Conservation (phyloP, 2,888 invertebrate genomes). For the Xestia c-nigrum region DNA sequence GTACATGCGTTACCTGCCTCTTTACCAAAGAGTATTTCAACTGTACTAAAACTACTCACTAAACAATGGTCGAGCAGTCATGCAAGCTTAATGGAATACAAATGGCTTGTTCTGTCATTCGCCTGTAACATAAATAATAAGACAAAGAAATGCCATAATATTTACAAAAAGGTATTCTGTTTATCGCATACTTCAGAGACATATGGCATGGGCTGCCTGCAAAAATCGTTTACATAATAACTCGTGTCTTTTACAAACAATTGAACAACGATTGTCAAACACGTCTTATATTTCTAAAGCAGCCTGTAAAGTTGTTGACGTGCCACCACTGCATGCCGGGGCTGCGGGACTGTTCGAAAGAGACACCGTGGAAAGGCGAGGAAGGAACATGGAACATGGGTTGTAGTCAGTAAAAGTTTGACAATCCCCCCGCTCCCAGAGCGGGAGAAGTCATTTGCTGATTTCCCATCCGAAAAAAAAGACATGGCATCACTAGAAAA, state of each 20-base stretch:
- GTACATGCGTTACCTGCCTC: not conserved
- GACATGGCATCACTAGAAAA: not conserved
- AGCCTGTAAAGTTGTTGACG: not conserved
- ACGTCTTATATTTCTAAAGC: constrained; percentile 2
- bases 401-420: too few species aligned
- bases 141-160: constrained; percentile 50
- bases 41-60: constrained; percentile 3
- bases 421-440: too few species aligned
- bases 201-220: constrained; percentile 25
- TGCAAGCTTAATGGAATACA: constrained; percentile 29
- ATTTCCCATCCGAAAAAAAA: not conserved
- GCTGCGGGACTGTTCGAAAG: too few species aligned
- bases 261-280: constrained; percentile 32
- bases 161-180: constrained; percentile 45
- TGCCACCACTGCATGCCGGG: too few species aligned
- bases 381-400: too few species aligned
- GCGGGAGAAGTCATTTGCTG: too few species aligned
- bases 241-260: constrained; percentile 56
- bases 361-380: too few species aligned
- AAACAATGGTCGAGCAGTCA: not conserved
- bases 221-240: constrained; percentile 50
- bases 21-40: not conserved
- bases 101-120: constrained; percentile 6
- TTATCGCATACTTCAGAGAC: constrained; percentile 38
- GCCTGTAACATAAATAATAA: constrained; percentile 16